Percentiles rank a stretch among this genome's conserved stretches.
Evolutionary conservation across 2,797 vertebrate species (phyloP).

Genomic region (Chaetodon trifasciatus): DNA sequence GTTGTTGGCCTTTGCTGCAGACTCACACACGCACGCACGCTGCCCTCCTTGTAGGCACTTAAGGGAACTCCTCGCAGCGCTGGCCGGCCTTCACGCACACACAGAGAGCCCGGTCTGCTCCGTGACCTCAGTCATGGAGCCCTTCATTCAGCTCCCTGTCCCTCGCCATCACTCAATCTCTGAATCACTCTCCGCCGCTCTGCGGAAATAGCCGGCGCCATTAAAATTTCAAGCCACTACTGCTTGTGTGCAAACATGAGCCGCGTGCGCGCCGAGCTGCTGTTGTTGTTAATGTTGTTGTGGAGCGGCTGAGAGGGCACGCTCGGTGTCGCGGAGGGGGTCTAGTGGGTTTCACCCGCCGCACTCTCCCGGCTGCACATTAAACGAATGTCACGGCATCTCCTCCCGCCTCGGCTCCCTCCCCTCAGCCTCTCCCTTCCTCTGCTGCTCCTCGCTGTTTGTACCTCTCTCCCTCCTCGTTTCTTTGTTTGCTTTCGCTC

Average conservation of each 20-base stretch:
- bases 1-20: conserved; percentile 46
- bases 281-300: conserved; percentile 62
- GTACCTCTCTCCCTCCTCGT: conserved; percentile 18
- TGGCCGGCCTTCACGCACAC: conserved; percentile 1
- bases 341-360: conserved; percentile 55
- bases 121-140: conserved; percentile 56
- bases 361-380: conserved; percentile 56
- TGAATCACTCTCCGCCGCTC: conserved; percentile 55
- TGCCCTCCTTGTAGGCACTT: conserved; percentile 31
- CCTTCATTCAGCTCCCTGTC: conserved; percentile 66
- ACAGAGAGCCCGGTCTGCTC: conserved; percentile 35
- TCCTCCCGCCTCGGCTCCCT: conserved; percentile 14
- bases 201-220: conserved; percentile 69
- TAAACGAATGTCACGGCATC: conserved; percentile 68
- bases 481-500: conserved; percentile 53
- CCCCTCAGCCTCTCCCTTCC: conserved; percentile 17
- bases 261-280: conserved; percentile 9
- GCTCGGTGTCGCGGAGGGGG: conserved; percentile 51
- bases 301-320: conserved; percentile 55
- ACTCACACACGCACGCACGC: conserved; percentile 32
- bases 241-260: conserved; percentile 68
- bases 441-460: conserved; percentile 12
- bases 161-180: conserved; percentile 60
- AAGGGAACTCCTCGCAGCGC: conserved; percentile 32
- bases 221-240: conserved; percentile 76